Evolutionary conservation across 2,888 invertebrate genomes (phyloP), one percentile per base, ranked within the genome.

Genomic region (Drosophila austrosaltans): DNA sequence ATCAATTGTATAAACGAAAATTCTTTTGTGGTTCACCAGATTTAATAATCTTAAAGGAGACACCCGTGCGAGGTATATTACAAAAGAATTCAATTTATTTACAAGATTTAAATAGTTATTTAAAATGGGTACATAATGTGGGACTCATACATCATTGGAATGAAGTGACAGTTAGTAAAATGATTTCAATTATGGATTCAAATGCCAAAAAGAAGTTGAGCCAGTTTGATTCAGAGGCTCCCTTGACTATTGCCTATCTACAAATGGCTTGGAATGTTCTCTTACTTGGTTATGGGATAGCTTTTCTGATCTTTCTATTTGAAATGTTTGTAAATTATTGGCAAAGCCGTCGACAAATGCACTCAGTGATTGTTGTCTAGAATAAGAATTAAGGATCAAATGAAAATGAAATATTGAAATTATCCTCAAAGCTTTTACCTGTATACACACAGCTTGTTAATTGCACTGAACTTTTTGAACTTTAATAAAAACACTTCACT

Each of bases 211-310:
- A 2, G 0, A 42, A 16, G 42, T 16, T 42, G 6, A 42, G 16
- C 4, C 1, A 8, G n/a, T 25, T 10, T 8, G 1, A 6, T 12
- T 12, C 4, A 6, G 28, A 39, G 16, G 28, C 53, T 20, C 56
- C 66, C 6, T n/a, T 66, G 5, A 20, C 56, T 6, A 4, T 66
- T n/a, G 16, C 25, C 8, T 36, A 63, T 48, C 56, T 63, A 44
- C 10, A 56, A 48, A 36, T 66, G 66, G 66, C 44, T 32, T 66
- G 66, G 63, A 12, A 6, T 1, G 20, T 66, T n/a, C 66, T 66
- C 3, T 1, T 63, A 16, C 6, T 48, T 7, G 66, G 56, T 6
- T 56, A 28, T 44, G 63, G 44, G 8, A 3, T 56, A 3, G 25
- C 66, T 2, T 6, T 42, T 16, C 0, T 56, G 6, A 39, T 32